A percentile compares a stretch with the other conserved stretches of the same genome.
These are phyloP conservation scores for Stegophylla sp. DNA, from an alignment of 2,888 invertebrate genomes.

Conservation along the genomic window DNA sequence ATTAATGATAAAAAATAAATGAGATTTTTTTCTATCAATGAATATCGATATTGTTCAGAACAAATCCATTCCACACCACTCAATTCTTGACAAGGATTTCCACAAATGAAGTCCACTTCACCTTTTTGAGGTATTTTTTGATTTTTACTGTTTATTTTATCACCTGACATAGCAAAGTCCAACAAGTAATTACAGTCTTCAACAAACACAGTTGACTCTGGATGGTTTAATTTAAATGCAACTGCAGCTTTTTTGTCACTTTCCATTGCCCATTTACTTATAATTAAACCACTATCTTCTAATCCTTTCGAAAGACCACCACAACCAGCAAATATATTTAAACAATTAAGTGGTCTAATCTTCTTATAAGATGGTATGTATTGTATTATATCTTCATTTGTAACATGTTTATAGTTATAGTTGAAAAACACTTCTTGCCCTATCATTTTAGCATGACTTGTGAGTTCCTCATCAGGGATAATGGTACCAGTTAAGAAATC, in stretches of 20 bases:
- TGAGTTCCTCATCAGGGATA: slow-evolving; percentile 69
- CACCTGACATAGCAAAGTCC: slow-evolving; percentile 72
- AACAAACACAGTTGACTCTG: slow-evolving; percentile 76
- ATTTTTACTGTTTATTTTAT: slow-evolving; percentile 67
- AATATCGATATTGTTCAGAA: slow-evolving; percentile 82
- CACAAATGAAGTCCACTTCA: slow-evolving; percentile 82
- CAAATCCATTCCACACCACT: slow-evolving; percentile 89
- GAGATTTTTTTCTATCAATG: slow-evolving; percentile 82
- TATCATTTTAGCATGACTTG: slow-evolving; percentile 69
- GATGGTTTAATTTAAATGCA: slow-evolving; percentile 80
- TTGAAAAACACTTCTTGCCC: slow-evolving; percentile 64
- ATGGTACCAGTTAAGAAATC: slow-evolving; percentile 65
- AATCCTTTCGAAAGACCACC: slow-evolving; percentile 81
- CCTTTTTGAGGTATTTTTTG: slow-evolving; percentile 75
- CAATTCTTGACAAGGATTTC: slow-evolving; percentile 89
- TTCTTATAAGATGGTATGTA: background rate
- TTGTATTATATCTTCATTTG: background rate
- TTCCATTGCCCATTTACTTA: slow-evolving; percentile 83
- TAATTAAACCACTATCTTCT: slow-evolving; percentile 74
- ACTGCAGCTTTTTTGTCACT: slow-evolving; percentile 78
- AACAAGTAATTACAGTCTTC: slow-evolving; percentile 81
- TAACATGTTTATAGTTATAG: background rate
- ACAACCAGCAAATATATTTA: slow-evolving; percentile 87
- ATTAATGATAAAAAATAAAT: slow-evolving; percentile 82
- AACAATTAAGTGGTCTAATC: slow-evolving; percentile 69